These are phyloP conservation scores for Danio rerio DNA, from an alignment of 2,113 vertebrate species.

Conservation along the genomic window GRCz12tu NC_133195.1:24771001-24771500, in stretches of 20 bases:
- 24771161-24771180: too few relatives aligned
- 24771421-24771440: not conserved
- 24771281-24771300: not conserved
- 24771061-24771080: not conserved
- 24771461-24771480: too few relatives aligned
- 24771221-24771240: too few relatives aligned
- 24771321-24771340: not conserved
- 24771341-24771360: not conserved
- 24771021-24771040: not conserved
- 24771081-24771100: not conserved
- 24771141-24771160: too few relatives aligned
- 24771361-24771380: not conserved
- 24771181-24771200: too few relatives aligned
- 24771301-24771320: not conserved
- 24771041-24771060: not conserved
- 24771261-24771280: not conserved
- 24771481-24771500: too few relatives aligned
- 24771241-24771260: not conserved
- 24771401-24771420: not conserved
- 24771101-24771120: not conserved
- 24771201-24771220: too few relatives aligned
- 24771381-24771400: not conserved
- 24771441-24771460: not conserved
- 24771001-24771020: too few relatives aligned
- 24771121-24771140: not conserved